Percentiles rank a stretch among this genome's conserved stretches.
These are phyloP conservation scores for Malthinus flaveolus DNA, from an alignment of 2,888 invertebrate species.

Conservation along the genomic window DNA sequence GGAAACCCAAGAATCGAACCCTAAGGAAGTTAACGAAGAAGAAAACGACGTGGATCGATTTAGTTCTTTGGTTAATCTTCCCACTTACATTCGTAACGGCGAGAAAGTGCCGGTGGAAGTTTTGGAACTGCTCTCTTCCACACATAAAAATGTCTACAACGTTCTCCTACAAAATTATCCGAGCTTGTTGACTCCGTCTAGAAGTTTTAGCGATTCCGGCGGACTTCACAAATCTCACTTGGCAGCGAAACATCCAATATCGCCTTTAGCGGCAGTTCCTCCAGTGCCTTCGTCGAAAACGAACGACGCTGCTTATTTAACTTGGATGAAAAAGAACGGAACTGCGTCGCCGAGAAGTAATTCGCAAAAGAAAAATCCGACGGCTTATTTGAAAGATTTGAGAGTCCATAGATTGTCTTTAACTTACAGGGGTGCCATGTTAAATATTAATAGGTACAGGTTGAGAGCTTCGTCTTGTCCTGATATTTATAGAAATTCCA, in stretches of 20 bases:
- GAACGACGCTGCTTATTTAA: slow-evolving; percentile 57
- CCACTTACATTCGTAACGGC: slow-evolving; percentile 79
- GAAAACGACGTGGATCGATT: slow-evolving; percentile 59
- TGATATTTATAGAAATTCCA: slow-evolving; percentile 84
- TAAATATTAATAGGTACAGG: slow-evolving; percentile 79
- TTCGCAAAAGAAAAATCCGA: slow-evolving; percentile 55
- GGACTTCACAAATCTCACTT: slow-evolving; percentile 55
- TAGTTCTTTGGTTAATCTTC: slow-evolving; percentile 82
- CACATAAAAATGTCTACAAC: slow-evolving; percentile 70
- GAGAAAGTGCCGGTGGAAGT: slow-evolving; percentile 79
- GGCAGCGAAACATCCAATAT: slow-evolving; percentile 44
- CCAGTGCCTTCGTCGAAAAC: slow-evolving; percentile 43
- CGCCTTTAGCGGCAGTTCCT: slow-evolving; percentile 52
- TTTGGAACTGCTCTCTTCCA: slow-evolving; percentile 67
- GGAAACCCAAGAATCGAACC: slow-evolving; percentile 48
- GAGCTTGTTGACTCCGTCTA: slow-evolving; percentile 69
- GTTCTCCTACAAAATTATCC: slow-evolving; percentile 77
- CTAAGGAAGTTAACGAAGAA: slow-evolving; percentile 28
- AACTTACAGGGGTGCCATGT: slow-evolving; percentile 83
- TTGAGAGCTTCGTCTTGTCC: slow-evolving; percentile 87
- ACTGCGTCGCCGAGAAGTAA: slow-evolving; percentile 51
- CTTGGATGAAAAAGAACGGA: slow-evolving; percentile 62
- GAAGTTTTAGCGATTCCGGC: slow-evolving; percentile 73
- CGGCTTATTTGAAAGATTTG: slow-evolving; percentile 74
- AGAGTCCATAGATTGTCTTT: slow-evolving; percentile 76